These are phyloP conservation scores for Vollenhovia emeryi DNA, from an alignment of 1,140 invertebrate genomes.

Conservation along the genomic window DNA sequence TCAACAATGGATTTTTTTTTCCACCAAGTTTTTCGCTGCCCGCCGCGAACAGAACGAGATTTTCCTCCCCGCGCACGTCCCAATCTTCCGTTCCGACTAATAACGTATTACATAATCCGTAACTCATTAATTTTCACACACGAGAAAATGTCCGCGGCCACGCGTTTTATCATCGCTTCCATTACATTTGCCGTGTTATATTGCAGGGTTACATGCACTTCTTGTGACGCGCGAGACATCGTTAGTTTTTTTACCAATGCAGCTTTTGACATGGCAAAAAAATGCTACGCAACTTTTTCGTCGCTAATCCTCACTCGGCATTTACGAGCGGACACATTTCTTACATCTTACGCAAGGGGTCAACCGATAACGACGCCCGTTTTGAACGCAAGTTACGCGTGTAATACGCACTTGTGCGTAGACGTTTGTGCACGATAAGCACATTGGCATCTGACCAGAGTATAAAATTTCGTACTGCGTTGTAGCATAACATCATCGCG, in stretches of 20 bases:
- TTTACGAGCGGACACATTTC: conserved; percentile 54
- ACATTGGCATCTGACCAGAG: neutral
- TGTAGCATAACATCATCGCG: conserved; percentile 7
- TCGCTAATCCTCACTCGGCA: conserved; percentile 10
- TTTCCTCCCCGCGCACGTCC: neutral
- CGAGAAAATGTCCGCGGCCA: neutral
- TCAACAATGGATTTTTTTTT: neutral
- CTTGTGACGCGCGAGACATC: neutral
- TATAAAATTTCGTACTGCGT: conserved; percentile 48
- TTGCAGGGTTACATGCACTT: neutral
- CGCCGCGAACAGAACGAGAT: neutral
- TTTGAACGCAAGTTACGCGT: conserved; percentile 53
- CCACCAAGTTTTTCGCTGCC: neutral
- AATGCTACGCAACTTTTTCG: conserved; percentile 1
- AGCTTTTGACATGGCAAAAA: neutral
- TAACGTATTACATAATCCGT: neutral
- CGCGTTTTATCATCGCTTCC: neutral
- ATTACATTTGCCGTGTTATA: too few relatives aligned
- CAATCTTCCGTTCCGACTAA: neutral
- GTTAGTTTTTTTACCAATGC: neutral
- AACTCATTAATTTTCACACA: neutral
- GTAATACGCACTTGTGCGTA: conserved; percentile 60
- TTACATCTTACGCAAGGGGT: conserved; percentile 62
- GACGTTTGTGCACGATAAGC: conserved; percentile 41
- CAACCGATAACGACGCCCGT: conserved; percentile 62